Conservation (phyloP, 2,888 invertebrate species). For the Caenorhabditis auriculariae region DNA sequence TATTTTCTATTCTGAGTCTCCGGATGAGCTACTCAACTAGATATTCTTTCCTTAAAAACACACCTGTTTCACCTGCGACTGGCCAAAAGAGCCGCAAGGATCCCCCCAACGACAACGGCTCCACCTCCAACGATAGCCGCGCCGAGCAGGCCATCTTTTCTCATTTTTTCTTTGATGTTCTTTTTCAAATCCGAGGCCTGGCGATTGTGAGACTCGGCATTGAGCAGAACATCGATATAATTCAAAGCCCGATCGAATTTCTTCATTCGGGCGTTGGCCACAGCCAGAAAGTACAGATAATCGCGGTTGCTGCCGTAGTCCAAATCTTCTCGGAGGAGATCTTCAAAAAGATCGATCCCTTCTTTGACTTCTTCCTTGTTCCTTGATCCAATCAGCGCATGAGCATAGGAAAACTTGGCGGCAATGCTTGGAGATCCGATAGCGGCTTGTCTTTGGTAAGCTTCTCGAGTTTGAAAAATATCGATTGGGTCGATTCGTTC, state of each 20-base stretch:
- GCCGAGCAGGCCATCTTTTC: slow-evolving; percentile 69
- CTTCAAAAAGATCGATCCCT: slow-evolving; percentile 84
- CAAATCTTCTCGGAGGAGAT: slow-evolving; percentile 70
- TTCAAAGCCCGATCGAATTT: slow-evolving; percentile 79
- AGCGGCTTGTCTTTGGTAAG: slow-evolving; percentile 79
- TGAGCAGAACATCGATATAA: slow-evolving; percentile 79
- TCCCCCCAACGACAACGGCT: slow-evolving; percentile 48
- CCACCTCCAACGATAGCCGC: slow-evolving; percentile 59
- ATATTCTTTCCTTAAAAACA: too few species aligned
- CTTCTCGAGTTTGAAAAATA: too few species aligned
- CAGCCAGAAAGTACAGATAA: slow-evolving; percentile 90
- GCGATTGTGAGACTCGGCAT: slow-evolving; percentile 83
- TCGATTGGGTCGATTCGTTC: too few species aligned
- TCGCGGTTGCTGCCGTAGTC: slow-evolving; percentile 76
- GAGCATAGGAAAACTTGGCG: slow-evolving; percentile 92
- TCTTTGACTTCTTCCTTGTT: slow-evolving; percentile 77
- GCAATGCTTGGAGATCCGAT: slow-evolving; percentile 78
- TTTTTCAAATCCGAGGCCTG: slow-evolving; percentile 82
- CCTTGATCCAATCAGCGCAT: slow-evolving; percentile 77
- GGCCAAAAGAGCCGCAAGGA: too few species aligned
- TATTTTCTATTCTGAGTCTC: too few species aligned
- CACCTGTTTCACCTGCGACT: too few species aligned
- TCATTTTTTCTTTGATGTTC: slow-evolving; percentile 84
- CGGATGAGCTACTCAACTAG: too few species aligned
- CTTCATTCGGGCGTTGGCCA: slow-evolving; percentile 89